Base-by-base conservation (phyloP, 2,888 invertebrate genomes). In the Villa cingulata region DNA sequence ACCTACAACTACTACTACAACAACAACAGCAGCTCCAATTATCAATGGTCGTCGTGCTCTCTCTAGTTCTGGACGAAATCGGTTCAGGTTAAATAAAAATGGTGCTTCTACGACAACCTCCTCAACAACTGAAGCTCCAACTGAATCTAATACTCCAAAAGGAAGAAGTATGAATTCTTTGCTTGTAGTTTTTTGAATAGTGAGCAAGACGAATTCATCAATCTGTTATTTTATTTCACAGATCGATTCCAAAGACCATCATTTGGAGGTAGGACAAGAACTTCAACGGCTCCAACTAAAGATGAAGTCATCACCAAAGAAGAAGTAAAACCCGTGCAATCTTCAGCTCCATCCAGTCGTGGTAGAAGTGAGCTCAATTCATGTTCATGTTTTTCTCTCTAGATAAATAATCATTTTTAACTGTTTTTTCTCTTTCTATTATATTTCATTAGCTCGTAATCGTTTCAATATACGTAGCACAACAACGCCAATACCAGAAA, bases 1-100 rank as follows among this genome's bases (percentile, higher is more conserved):
- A 4, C 71, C 72, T 0, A 74, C 77, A 0, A 75, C 77, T 0
- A 74, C 77, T 0, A 75, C 77, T 0, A 75, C 74, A 12, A 70
- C 75, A 18, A 65, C 72, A 1, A 71, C 74, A 2, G 61, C 72
- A 3, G 70, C 76, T 2, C 64, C 68, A 15, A 53, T 58, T 50
- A 57, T 61, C 12, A 52, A 70, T 54, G 50, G 62, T 40, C 59
- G 65, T 3, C 53, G 59, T 5, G 63, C 60, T 5, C 46, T 61
- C 14, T 57, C 55, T 12, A 53, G 59, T 45, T 59, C 60, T 4
- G 68, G 65, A 46, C 65, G 65, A 49, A 70, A 68, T 50, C 63
- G 68, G 6, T 68, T 65, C 53, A 62, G 66, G 52, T 46, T 62
- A 32, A 62, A 64, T 20, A 34, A 47, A 39, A 27, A 37, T n/a